Evolutionary conservation across 2,113 vertebrate genomes (phyloP), one percentile per base, ranked within the genome.

Genomic region (Leiothrix lutea): DNA sequence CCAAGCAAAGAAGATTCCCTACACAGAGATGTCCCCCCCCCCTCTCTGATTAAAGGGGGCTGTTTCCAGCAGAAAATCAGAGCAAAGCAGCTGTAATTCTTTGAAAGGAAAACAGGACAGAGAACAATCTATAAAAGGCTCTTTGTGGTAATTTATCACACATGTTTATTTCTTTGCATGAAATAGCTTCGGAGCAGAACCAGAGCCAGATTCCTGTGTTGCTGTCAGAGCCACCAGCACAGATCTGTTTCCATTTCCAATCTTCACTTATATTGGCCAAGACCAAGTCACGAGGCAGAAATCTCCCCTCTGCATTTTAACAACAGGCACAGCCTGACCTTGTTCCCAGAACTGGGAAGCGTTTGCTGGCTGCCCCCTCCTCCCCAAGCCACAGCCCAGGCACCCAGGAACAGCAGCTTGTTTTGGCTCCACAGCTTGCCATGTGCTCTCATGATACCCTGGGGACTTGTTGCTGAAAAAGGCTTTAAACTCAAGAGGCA

Each of bases 121-220:
- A 94, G 92, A 96, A 95, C 95, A 96, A 96, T 88, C 95, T 95
- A 94, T 95, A 93, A 96, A 95, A 96, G 96, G 93, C 94, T 73
- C 95, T 96, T 95, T 97, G 94, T 96, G 93, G 90, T 95, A 88
- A 97, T 96, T 93, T 96, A 92, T 96, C 95, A 96, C 95, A 95
- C 94, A 96, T 96, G 93, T 96, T 95, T 97, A 90, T 94, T 90
- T 86, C 96, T 94, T 91, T 40, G 75, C 93, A 80, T 93, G 86
- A 90, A 96, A 95, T 15, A 24, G 82, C 90, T 88, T 36, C 56
- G 0, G 85, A 94, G 92, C 89, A 91, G 74, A 92, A 94, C 35
- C 84, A 95, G 84, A 0, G 81, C 94, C 95, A 95, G 95, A 96
- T 95, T 95, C 94, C 90, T 88, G 92, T 11, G 79, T 26, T 96